Percentiles rank a stretch among this genome's conserved stretches.
Evolutionary conservation across 1,140 invertebrate genomes (phyloP).

Genomic region (Zaprionus nigranus): DNA sequence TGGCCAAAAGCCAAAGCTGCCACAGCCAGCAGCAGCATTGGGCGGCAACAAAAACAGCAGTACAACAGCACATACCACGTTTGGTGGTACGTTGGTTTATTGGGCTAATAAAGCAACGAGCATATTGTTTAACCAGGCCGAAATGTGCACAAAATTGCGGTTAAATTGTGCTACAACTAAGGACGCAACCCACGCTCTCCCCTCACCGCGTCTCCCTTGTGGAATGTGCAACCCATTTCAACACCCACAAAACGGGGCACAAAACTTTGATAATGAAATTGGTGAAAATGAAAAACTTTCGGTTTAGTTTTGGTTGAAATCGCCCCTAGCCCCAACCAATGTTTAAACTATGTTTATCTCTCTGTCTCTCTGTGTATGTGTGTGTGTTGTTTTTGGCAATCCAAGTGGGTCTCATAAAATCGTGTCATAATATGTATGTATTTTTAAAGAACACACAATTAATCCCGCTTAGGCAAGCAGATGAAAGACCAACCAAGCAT

Average conservation of each 20-base stretch:
- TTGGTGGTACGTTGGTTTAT: slow-evolving; percentile 52
- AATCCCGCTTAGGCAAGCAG: slow-evolving; percentile 31
- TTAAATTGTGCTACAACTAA: slow-evolving; percentile 55
- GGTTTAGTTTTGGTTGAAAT: slow-evolving; percentile 24
- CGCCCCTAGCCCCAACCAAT: not conserved
- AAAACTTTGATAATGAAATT: slow-evolving; percentile 50
- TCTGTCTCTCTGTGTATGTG: not conserved
- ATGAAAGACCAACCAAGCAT: slow-evolving; percentile 16
- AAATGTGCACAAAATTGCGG: slow-evolving; percentile 63
- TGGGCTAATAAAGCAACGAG: slow-evolving; percentile 63
- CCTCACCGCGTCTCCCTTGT: not conserved
- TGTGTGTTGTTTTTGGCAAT: slow-evolving; percentile 10
- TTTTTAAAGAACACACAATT: slow-evolving; percentile 26
- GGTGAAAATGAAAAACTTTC: slow-evolving; percentile 42
- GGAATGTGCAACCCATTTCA: slow-evolving; percentile 22
- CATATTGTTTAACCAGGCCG: slow-evolving; percentile 74
- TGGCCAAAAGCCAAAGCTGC: slow-evolving; percentile 20
- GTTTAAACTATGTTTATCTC: not conserved
- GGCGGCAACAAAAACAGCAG: not conserved
- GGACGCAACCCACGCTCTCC: too few relatives aligned
- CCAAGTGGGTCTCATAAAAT: slow-evolving; percentile 15
- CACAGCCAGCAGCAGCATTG: slow-evolving; percentile 1
- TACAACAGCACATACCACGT: not conserved
- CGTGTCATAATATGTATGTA: slow-evolving; percentile 15
- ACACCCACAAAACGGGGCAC: slow-evolving; percentile 29